Evolutionary conservation across 2,888 invertebrate genomes (phyloP).

Genomic region (Eulithis testata): DNA sequence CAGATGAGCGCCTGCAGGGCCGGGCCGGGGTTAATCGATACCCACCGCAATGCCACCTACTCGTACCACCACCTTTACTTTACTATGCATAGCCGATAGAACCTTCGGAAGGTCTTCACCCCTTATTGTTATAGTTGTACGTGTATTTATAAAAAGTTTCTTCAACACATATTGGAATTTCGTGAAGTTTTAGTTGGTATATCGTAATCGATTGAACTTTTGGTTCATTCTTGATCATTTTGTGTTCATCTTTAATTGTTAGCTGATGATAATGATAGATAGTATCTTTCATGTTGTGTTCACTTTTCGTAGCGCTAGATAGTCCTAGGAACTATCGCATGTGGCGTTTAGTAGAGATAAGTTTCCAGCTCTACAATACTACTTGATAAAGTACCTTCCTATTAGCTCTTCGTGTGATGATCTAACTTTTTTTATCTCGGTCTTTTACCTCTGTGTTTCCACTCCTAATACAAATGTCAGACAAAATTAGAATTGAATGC

Average conservation of each 20-base stretch:
- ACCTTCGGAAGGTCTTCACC: constrained; percentile 11
- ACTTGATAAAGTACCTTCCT: too few species aligned
- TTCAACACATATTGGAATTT: neutral
- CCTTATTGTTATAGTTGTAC: neutral
- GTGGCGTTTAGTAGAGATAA: too few species aligned
- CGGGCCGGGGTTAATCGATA: constrained; percentile 5
- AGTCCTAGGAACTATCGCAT: too few species aligned
- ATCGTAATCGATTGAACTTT: too few species aligned
- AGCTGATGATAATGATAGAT: too few species aligned
- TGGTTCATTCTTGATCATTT: too few species aligned
- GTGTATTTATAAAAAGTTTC: neutral
- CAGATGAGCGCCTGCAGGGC: neutral
- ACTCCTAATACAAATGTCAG: neutral
- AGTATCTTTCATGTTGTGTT: too few species aligned
- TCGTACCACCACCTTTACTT: neutral
- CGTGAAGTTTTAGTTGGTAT: too few species aligned
- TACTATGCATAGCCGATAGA: neutral
- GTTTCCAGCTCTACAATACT: too few species aligned
- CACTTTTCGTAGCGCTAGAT: too few species aligned
- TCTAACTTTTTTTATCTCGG: neutral
- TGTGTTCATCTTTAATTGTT: too few species aligned
- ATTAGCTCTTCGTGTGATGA: neutral
- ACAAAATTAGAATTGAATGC: constrained; percentile 16
- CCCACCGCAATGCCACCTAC: constrained; percentile 3
- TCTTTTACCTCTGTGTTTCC: neutral